Evolutionary conservation across 2,888 invertebrate species (phyloP), one percentile per base, ranked within the genome.

Genomic region (Drosophila atripex): DNA sequence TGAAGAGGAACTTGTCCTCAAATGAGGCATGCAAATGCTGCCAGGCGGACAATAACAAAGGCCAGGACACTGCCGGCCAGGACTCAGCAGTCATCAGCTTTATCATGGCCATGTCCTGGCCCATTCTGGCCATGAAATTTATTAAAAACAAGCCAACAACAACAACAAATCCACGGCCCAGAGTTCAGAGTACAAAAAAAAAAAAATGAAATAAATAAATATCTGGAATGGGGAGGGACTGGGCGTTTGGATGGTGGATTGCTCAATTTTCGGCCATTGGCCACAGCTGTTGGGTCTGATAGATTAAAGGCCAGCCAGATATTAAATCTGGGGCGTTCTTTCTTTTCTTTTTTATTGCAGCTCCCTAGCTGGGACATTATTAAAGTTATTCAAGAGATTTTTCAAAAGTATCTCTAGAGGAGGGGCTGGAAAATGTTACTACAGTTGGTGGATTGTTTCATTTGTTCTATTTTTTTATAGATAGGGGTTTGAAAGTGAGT

Each of bases 1-100:
- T 86, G 87, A 88, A 88, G 83, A 84, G 85, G 76, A 88, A 84
- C 80, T 86, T 84, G 85, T 78, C 51, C 72, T 78, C 79, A 86
- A 85, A 84, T 84, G 84, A 86, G 84, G 71, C 84, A 80, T 88
- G 82, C 82, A 83, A 83, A 83, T 87, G 79, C 69, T 72, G 75
- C 75, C 75, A 71, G 69, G 73, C 50, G 54, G 73, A 57, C 21
- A 65, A 76, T 61, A 80, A 60, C 66, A 71, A 47, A 46, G 63
- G 35, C 3, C 43, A 43, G 43, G 43, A 43, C 41, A 11, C 39
- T 14, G n/a, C 2, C 38, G 41, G 12, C 28, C 28, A 28, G 28
- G 28, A 28, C 21, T 25, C 32, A 23, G 4, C 46, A 73, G 66
- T 51, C 79, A 74, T 60, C 82, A 71, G 64, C 77, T 52, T 63